Evolutionary conservation across 2,113 vertebrate genomes (phyloP).

Genomic region (Cercopithecus mona): DNA sequence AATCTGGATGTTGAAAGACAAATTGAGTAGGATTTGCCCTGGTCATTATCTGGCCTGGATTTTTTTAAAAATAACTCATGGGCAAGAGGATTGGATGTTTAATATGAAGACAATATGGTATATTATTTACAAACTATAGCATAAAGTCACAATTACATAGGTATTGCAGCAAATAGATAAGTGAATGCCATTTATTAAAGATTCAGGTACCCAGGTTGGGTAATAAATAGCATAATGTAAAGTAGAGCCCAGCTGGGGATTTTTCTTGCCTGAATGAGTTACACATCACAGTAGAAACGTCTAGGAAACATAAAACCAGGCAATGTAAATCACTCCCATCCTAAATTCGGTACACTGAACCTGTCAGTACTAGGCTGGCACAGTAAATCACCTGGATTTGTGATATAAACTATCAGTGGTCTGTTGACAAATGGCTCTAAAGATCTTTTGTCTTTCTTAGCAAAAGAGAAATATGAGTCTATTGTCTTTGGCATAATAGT

Average conservation of each 20-base stretch:
- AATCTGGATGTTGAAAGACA: not conserved
- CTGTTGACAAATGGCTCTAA: not conserved
- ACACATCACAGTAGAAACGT: not conserved
- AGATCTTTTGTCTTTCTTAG: not conserved
- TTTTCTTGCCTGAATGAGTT: not conserved
- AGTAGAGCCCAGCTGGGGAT: not conserved
- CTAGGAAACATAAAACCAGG: not conserved
- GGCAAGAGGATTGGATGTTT: not conserved
- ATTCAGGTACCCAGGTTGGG: not conserved
- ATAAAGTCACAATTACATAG: not conserved
- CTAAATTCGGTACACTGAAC: not conserved
- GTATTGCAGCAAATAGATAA: not conserved
- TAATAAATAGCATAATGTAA: not conserved
- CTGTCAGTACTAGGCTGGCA: not conserved
- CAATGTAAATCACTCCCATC: not conserved
- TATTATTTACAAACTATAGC: not conserved
- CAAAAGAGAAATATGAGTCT: not conserved
- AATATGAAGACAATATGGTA: not conserved
- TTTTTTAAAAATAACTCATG: not conserved
- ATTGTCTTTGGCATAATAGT: not conserved
- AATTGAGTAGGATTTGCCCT: not conserved
- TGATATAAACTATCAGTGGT: not conserved
- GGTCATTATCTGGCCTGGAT: not conserved
- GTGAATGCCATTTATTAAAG: not conserved
- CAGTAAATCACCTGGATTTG: not conserved